Evolutionary conservation across 1,140 invertebrate genomes (phyloP).

Genomic region (Mizuhopecten yessoensis): DNA sequence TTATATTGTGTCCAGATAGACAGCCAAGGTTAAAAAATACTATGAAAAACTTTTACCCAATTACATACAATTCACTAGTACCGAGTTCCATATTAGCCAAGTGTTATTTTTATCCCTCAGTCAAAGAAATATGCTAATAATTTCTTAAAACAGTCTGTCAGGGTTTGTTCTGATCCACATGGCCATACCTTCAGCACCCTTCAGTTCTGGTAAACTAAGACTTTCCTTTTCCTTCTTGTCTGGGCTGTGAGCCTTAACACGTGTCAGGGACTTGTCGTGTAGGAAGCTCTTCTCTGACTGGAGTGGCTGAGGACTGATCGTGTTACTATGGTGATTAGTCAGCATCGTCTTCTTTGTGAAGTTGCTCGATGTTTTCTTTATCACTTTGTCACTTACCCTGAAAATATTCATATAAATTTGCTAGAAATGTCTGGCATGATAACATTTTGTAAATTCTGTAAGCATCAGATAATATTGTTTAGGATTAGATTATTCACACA

Average conservation of each 20-base stretch:
- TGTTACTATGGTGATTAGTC: constrained; percentile 73
- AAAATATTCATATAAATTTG: constrained; percentile 58
- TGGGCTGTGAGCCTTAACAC: constrained; percentile 58
- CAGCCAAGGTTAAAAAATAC: too few relatives aligned
- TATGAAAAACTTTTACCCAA: too few relatives aligned
- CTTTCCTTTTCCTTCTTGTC: constrained; percentile 71
- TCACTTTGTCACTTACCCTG: constrained; percentile 88
- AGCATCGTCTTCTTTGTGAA: constrained; percentile 58
- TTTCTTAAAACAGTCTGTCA: too few relatives aligned
- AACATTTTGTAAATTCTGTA: background rate
- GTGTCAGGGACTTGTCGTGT: constrained; percentile 72
- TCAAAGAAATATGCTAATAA: too few relatives aligned
- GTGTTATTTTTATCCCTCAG: too few relatives aligned
- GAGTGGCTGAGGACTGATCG: constrained; percentile 74
- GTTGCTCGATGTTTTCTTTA: constrained; percentile 70
- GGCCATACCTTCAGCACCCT: constrained; percentile 76
- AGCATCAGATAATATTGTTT: background rate
- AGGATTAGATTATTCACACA: background rate
- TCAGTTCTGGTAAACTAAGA: constrained; percentile 78
- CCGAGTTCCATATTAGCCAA: too few relatives aligned
- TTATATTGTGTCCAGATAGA: background rate
- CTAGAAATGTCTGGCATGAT: too few relatives aligned
- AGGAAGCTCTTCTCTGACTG: constrained; percentile 78
- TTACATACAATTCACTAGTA: too few relatives aligned
- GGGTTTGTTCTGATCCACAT: background rate